Conservation (phyloP, 2,797 vertebrate species). For the Apodemus agrarius region DNA sequence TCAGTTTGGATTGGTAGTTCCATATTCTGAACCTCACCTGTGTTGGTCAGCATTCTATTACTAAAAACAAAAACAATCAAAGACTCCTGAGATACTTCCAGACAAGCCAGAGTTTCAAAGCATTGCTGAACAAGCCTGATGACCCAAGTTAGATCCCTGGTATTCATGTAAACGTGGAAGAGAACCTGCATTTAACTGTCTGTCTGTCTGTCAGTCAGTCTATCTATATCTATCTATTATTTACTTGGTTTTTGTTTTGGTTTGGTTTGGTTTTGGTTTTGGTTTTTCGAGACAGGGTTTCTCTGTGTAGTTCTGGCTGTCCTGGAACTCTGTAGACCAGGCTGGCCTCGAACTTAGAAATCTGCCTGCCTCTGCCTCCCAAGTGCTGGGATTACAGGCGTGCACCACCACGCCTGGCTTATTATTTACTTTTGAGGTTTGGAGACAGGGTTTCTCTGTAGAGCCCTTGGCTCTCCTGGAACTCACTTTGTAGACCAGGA, state of each 20-base stretch:
- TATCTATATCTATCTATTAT: background rate
- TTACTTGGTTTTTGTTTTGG: too few species aligned
- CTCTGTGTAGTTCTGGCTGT: too few species aligned
- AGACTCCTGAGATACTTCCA: background rate
- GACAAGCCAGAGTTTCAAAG: background rate
- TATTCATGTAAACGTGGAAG: background rate
- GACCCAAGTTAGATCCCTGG: background rate
- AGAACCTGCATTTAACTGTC: background rate
- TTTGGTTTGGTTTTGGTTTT: too few species aligned
- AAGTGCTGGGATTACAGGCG: too few species aligned
- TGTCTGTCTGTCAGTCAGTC: background rate
- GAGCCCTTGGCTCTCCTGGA: background rate
- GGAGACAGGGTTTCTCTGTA: background rate
- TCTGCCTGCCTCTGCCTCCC: too few species aligned
- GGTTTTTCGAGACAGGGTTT: too few species aligned
- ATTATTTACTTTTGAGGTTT: background rate
- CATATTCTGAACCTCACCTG: background rate
- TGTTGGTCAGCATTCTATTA: background rate
- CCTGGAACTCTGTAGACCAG: too few species aligned
- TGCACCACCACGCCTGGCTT: too few species aligned
- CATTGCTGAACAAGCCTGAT: background rate
- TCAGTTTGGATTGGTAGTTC: conserved; percentile 14
- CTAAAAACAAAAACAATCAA: background rate
- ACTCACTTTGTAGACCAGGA: background rate
- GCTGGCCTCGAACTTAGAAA: too few species aligned